Conservation (phyloP, 2,113 vertebrate species). For the Origma solitaria region DNA sequence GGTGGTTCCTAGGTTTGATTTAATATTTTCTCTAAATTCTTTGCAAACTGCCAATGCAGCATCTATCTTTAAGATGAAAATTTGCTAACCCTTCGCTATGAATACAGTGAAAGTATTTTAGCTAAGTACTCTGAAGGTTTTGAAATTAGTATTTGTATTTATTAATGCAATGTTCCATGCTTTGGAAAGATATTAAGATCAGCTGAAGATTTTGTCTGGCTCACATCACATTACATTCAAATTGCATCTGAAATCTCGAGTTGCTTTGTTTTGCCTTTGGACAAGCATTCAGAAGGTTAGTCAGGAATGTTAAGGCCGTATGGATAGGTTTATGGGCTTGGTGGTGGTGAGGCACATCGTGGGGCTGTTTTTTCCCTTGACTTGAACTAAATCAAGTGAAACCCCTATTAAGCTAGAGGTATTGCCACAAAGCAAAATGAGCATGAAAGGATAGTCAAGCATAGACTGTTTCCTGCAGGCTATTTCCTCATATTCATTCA, state of each 20-base stretch:
- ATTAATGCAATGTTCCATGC: neutral
- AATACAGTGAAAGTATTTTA: neutral
- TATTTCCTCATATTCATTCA: neutral
- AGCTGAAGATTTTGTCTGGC: neutral
- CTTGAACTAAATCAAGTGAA: neutral
- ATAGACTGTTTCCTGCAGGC: neutral
- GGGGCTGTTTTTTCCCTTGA: neutral
- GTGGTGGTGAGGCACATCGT: rapidly evolving
- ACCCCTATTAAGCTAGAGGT: neutral
- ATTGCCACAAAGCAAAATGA: neutral
- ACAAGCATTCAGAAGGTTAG: neutral
- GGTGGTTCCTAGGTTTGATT: neutral
- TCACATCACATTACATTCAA: neutral
- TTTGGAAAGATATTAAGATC: neutral
- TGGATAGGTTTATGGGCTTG: neutral
- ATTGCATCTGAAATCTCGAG: neutral
- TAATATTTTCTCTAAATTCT: neutral
- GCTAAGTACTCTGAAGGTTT: neutral
- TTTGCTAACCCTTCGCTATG: neutral
- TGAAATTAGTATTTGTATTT: neutral
- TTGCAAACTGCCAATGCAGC: neutral
- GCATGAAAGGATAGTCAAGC: neutral
- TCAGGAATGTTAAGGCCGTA: neutral
- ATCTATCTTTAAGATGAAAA: neutral
- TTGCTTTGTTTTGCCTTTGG: neutral